These are phyloP conservation scores for Danio rerio DNA, from an alignment of 2,113 vertebrate genomes.

Conservation along the genomic window DNA sequence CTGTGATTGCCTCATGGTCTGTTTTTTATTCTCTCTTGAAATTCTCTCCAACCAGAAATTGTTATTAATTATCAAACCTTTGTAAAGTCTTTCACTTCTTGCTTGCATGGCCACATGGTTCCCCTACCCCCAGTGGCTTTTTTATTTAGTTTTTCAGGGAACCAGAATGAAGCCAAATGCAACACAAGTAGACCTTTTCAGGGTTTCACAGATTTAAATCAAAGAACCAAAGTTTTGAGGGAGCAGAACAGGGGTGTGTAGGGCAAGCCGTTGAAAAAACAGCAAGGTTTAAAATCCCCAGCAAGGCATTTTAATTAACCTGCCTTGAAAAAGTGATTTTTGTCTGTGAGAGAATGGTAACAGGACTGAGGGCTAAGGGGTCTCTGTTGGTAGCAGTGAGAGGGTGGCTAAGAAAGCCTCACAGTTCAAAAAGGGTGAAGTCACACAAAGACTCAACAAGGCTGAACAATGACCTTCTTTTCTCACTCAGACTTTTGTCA, in stretches of 20 bases:
- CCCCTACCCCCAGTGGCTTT: constrained; percentile 6
- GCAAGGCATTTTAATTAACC: constrained; percentile 68
- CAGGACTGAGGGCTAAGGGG: constrained; percentile 47
- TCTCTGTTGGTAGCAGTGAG: constrained; percentile 50
- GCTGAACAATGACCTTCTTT: constrained; percentile 60
- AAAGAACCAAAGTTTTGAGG: constrained; percentile 55
- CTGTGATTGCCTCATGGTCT: constrained; percentile 45
- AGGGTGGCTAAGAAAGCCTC: constrained; percentile 45
- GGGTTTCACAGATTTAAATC: constrained; percentile 61
- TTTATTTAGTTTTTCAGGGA: constrained; percentile 27
- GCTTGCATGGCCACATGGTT: constrained; percentile 44
- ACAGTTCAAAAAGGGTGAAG: constrained; percentile 56
- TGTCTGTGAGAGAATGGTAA: constrained; percentile 60
- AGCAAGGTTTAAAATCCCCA: constrained; percentile 57
- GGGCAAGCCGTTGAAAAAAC: constrained; percentile 48
- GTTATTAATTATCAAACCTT: constrained; percentile 59
- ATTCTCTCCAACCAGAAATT: constrained; percentile 42
- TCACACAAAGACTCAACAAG: constrained; percentile 62
- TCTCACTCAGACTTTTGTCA: constrained; percentile 61
- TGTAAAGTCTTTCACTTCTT: constrained; percentile 51
- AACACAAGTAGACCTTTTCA: constrained; percentile 56
- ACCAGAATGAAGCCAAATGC: constrained; percentile 49
- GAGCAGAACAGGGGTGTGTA: constrained; percentile 19
- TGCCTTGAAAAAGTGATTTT: constrained; percentile 63
- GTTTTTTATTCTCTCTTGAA: constrained; percentile 44